Conservation (phyloP, 2,797 vertebrate genomes). For the Rhynchotus rufescens region DNA sequence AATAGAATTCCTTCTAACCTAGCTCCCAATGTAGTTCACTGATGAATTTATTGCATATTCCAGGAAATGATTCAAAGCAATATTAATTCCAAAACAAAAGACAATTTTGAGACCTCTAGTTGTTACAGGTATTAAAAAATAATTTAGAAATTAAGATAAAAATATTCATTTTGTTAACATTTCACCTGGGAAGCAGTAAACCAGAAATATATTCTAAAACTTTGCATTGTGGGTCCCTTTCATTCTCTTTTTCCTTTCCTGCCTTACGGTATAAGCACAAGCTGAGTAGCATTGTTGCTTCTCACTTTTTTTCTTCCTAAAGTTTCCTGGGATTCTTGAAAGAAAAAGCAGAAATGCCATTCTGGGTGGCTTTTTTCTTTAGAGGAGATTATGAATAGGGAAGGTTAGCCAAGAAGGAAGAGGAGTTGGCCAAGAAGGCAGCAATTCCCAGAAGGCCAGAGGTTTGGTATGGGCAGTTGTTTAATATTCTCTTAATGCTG, state of each 20-base stretch:
- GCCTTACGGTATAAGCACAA: not conserved
- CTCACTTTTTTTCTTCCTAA: not conserved
- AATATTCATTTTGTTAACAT: not conserved
- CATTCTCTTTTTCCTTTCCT: not conserved
- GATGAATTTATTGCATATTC: not conserved
- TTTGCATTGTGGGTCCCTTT: not conserved
- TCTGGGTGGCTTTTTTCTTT: slow-evolving; percentile 29
- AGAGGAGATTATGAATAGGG: slow-evolving; percentile 43
- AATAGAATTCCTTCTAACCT: not conserved
- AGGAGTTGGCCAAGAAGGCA: slow-evolving; percentile 20
- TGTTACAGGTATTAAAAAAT: not conserved
- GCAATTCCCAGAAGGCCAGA: slow-evolving; percentile 34
- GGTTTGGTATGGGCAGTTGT: not conserved
- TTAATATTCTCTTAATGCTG: not conserved
- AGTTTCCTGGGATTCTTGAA: slow-evolving; percentile 52
- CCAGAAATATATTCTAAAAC: not conserved
- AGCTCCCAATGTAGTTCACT: not conserved
- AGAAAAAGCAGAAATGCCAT: slow-evolving; percentile 53
- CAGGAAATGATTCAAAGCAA: not conserved
- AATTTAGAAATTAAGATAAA: not conserved
- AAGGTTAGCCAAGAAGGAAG: slow-evolving; percentile 48
- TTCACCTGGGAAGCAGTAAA: not conserved
- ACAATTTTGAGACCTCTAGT: not conserved
- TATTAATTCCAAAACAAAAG: not conserved
- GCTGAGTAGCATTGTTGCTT: not conserved